These are phyloP conservation scores for Synanthedon andrenaeformis DNA, from an alignment of 2,888 invertebrate species.

Conservation along the genomic window DNA sequence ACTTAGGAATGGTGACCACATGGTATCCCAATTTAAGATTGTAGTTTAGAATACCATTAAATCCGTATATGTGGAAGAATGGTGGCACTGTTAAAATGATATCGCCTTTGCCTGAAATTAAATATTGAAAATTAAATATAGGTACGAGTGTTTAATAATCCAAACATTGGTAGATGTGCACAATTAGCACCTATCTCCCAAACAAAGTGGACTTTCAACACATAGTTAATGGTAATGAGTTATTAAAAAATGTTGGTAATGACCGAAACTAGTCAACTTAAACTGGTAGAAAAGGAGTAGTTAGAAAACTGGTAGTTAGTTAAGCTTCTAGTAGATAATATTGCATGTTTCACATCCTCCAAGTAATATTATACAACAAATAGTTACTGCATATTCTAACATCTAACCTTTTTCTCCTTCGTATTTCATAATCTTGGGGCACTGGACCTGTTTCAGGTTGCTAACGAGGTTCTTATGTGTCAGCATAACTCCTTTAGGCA, in stretches of 20 bases:
- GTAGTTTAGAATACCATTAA: conserved; percentile 75
- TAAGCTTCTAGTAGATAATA: no score
- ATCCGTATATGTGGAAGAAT: conserved; percentile 84
- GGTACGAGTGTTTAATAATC: neutral
- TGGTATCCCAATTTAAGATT: conserved; percentile 72
- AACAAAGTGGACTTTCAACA: no score
- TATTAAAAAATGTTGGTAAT: no score
- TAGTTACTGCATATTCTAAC: neutral
- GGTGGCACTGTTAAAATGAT: conserved; percentile 76
- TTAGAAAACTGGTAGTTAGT: no score
- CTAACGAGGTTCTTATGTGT: conserved; percentile 76
- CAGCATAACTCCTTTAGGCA: conserved; percentile 84
- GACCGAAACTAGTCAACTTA: no score
- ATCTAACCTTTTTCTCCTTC: conserved; percentile 48
- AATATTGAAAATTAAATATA: neutral
- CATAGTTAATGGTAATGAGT: no score
- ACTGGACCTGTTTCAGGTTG: conserved; percentile 61
- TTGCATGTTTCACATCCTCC: no score
- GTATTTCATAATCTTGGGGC: conserved; percentile 54
- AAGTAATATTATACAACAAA: no score
- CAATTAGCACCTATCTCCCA: no score
- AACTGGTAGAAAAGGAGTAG: no score
- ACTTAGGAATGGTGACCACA: conserved; percentile 74
- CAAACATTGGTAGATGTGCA: no score
- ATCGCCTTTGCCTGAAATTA: conserved; percentile 58